phyloP scores from a whole-genome alignment of 2,113 vertebrate genomes.

The Macroglossus sobrinus region DNA sequence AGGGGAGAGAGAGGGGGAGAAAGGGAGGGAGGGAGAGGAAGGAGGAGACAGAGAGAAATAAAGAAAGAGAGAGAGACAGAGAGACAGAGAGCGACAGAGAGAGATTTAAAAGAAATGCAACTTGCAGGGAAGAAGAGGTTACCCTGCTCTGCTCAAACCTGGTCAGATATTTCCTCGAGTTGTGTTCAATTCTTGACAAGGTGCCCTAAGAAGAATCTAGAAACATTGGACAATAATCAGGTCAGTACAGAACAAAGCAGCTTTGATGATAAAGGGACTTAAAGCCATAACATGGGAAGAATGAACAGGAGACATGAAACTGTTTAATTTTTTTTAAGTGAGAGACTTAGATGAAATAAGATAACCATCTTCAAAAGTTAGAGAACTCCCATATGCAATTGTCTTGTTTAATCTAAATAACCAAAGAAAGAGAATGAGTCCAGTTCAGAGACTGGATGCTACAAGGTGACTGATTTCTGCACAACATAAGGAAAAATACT shows the following conservation, averaged over 20 bases:
- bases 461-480: not conserved
- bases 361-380: not conserved
- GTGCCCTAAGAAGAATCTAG: not conserved
- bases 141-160: not conserved
- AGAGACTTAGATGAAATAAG: not conserved
- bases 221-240: not conserved
- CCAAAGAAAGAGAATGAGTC: not conserved
- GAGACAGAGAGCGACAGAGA: too few relatives aligned
- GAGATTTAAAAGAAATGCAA: not conserved
- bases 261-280: not conserved
- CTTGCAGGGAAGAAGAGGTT: not conserved
- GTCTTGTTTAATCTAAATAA: not conserved
- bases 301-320: not conserved
- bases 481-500: not conserved
- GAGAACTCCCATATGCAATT: not conserved
- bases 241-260: not conserved
- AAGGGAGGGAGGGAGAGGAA: too few relatives aligned
- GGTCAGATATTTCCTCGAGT: not conserved
- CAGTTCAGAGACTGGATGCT: not conserved
- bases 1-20: too few relatives aligned
- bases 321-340: not conserved
- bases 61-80: too few relatives aligned
- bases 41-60: too few relatives aligned
- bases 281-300: not conserved
- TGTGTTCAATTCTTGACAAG: not conserved